Base-by-base conservation (phyloP, 2,888 invertebrate genomes). In the Netelia fuscicornis region DNA sequence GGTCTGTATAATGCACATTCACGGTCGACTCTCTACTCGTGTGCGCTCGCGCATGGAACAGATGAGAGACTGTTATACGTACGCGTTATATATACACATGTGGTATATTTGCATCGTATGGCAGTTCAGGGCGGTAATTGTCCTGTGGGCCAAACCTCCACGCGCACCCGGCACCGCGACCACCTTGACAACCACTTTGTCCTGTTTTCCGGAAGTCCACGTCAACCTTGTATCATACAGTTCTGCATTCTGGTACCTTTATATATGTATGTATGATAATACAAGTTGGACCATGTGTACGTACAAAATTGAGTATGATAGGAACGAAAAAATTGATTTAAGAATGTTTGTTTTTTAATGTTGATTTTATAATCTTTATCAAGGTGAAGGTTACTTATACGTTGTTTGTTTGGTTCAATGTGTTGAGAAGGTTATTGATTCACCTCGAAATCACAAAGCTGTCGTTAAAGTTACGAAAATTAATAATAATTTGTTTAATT, bases 171-270 rank as follows among this genome's bases (percentile, higher is more conserved):
- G 79, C 77, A 25, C 58, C 56, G 20, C 71, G 70, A 58, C 78
- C 81, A 81, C 78, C 84, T 84, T 78, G 78, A 81, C 78, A 79
- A 75, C 75, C 79, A 85, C 82, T 85, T 82, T 85, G 81, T 85
- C 78, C 82, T 79, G 65, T 79, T 82, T 85, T 85, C 85, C 82
- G 85, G 79, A 85, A 85, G 85, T 82, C 65, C 58, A 58, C 56
- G 62, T 70, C 65, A 79, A 60, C 70, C 75, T 58, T 58, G 71
- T 58, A 64, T 74, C 75, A 37, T 54, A 58, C 77, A 11, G 11
- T 20, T n/a, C 54, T 30, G 17, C 11, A 62, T 17, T 13, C 11
- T 48, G 48, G 6, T 48, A 48, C 48, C 1, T 48, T 1, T 48
- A 48, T 48, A 48, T 48, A 48, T 48, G 11, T 48, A 48, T 3